These are phyloP conservation scores for Podocnemis expansa DNA, from an alignment of 2,113 vertebrate genomes.

Conservation along the genomic window DNA sequence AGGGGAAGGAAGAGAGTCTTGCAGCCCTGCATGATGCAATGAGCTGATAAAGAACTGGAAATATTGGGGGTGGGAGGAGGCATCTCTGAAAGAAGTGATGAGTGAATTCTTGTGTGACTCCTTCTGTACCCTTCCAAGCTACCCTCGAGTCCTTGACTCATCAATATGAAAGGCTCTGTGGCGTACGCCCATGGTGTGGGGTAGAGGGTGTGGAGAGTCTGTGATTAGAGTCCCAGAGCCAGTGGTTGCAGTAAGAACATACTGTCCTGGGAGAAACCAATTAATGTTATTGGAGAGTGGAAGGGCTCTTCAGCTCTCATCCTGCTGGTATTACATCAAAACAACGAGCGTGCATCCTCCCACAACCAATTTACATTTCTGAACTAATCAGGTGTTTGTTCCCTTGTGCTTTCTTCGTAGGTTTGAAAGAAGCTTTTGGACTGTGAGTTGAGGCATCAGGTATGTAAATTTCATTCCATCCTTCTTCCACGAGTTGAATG, in stretches of 20 bases:
- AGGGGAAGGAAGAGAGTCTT: background rate
- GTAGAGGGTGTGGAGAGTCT: conserved; percentile 64
- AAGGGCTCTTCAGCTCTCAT: conserved; percentile 71
- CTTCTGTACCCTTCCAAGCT: conserved; percentile 33
- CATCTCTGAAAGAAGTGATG: conserved; percentile 43
- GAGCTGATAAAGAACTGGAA: background rate
- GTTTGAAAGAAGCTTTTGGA: conserved; percentile 78
- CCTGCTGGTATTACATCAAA: conserved; percentile 61
- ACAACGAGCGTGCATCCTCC: conserved; percentile 57
- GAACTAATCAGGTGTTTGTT: conserved; percentile 61
- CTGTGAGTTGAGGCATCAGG: conserved; percentile 81
- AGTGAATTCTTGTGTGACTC: conserved; percentile 66
- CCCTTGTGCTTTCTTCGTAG: conserved; percentile 73
- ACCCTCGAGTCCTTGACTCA: conserved; percentile 69
- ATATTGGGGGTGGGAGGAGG: conserved; percentile 40
- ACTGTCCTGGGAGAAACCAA: conserved; percentile 74
- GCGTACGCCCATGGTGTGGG: conserved; percentile 68
- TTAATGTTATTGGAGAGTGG: conserved; percentile 70
- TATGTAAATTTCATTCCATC: conserved; percentile 73
- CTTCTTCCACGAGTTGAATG: conserved; percentile 22
- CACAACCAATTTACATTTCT: conserved; percentile 39
- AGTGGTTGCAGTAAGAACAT: conserved; percentile 70
- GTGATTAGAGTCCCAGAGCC: conserved; percentile 64
- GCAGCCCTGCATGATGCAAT: background rate
- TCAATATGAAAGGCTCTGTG: conserved; percentile 70